Conservation (phyloP, 2,797 vertebrate genomes). For the Sardinella longiceps region DNA sequence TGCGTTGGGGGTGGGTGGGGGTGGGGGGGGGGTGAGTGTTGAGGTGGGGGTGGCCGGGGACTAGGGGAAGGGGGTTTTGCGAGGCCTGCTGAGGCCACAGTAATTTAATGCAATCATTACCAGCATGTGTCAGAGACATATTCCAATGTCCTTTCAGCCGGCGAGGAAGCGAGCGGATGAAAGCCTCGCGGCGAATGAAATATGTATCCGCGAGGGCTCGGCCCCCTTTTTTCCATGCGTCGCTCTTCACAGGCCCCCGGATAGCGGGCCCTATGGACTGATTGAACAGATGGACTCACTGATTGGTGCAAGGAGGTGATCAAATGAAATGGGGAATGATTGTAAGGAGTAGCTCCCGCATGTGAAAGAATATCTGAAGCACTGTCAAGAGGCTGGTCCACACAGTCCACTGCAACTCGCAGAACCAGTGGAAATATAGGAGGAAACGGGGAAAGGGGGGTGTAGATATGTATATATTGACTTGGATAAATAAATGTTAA, state of each 20-base stretch:
- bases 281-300: constrained; percentile 24
- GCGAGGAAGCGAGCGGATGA: constrained; percentile 34
- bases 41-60: constrained; percentile 17
- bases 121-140: constrained; percentile 69
- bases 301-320: constrained; percentile 25
- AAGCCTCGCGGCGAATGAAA: constrained; percentile 16
- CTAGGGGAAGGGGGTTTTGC: constrained; percentile 35
- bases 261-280: constrained; percentile 20
- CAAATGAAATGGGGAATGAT: constrained; percentile 27
- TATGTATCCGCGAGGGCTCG: constrained; percentile 25
- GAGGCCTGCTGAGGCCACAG: constrained; percentile 73
- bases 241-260: constrained; percentile 15
- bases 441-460: background rate
- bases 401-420: background rate
- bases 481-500: background rate
- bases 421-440: background rate
- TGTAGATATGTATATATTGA: background rate
- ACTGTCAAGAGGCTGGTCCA: constrained; percentile 9
- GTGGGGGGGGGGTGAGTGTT: background rate
- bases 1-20: background rate
- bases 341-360: background rate
- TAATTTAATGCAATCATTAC: constrained; percentile 77
- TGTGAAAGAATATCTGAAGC: constrained; percentile 13
- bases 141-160: constrained; percentile 70
- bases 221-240: constrained; percentile 3